These are phyloP conservation scores for Ametastegia equiseti DNA, from an alignment of 2,888 invertebrate species.

Conservation along the genomic window DNA sequence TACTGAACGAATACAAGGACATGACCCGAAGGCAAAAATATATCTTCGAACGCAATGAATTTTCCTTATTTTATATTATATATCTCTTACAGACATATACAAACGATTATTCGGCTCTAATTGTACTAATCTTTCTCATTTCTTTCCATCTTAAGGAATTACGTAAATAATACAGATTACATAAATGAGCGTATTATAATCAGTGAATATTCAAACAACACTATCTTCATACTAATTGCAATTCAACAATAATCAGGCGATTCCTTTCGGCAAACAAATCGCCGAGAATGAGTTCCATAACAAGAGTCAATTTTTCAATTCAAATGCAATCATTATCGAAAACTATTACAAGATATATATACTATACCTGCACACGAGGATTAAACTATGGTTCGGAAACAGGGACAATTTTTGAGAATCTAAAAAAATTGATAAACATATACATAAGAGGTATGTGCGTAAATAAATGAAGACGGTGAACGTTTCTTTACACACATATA, in stretches of 20 bases:
- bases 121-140: background rate
- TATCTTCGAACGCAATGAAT: background rate
- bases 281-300: background rate
- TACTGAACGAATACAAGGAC: background rate
- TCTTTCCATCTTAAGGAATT: background rate
- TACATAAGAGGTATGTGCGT: no score
- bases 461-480: background rate
- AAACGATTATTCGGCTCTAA: background rate
- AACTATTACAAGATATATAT: no score
- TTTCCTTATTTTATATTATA: slow-evolving; percentile 29
- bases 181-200: background rate
- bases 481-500: background rate
- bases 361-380: no score
- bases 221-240: background rate
- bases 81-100: background rate
- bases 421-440: no score
- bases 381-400: no score
- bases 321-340: background rate
- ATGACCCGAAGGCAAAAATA: background rate
- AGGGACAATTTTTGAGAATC: no score
- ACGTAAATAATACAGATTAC: background rate
- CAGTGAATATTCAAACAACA: background rate
- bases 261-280: background rate
- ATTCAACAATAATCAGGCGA: background rate
- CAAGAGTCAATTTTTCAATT: background rate